phyloP scores from a whole-genome alignment of 2,797 vertebrate species.

The Rhinichthys osculus region DNA sequence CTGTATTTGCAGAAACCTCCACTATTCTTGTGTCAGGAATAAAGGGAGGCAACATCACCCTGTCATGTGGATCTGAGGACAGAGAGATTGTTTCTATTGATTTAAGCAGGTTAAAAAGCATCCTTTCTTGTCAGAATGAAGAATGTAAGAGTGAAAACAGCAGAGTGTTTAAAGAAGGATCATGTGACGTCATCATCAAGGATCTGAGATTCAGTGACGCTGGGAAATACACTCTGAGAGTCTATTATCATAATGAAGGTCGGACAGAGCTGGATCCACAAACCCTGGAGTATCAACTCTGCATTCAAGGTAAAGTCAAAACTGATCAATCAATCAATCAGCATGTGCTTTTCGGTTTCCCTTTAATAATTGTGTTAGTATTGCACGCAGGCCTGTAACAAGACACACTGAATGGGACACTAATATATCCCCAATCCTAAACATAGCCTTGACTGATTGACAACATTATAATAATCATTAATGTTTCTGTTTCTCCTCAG shows the following conservation, averaged over 20 bases:
- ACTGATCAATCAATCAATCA: neutral
- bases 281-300: neutral
- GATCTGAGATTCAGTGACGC: neutral
- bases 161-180: neutral
- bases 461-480: neutral
- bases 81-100: neutral
- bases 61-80: neutral
- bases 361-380: neutral
- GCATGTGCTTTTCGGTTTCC: neutral
- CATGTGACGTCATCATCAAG: neutral
- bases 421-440: neutral
- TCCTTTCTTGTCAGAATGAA: neutral
- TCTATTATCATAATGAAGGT: neutral
- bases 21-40: neutral
- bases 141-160: neutral
- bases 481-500: neutral
- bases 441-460: neutral
- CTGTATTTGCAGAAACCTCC: neutral
- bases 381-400: neutral
- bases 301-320: neutral
- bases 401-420: neutral
- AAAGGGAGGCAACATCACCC: neutral
- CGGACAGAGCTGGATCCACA: accelerated
- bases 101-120: neutral
- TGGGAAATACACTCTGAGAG: neutral